These are phyloP conservation scores for Proisotoma minuta DNA, from an alignment of 2,888 invertebrate genomes.

Conservation along the genomic window DNA sequence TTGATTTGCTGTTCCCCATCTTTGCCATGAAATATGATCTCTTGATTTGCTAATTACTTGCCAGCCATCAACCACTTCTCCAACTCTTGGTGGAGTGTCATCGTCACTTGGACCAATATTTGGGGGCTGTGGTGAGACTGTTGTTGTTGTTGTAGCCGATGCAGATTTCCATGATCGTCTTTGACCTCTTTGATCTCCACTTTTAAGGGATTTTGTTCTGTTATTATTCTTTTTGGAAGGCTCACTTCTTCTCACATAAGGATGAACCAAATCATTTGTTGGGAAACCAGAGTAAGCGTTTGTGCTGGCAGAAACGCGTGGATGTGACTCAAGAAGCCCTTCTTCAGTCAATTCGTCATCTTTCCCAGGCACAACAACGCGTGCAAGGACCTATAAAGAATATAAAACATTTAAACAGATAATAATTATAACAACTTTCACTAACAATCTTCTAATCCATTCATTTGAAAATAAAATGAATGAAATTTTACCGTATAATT, in stretches of 20 bases:
- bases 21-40: conserved; percentile 19
- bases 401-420: background rate
- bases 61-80: conserved; percentile 19
- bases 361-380: background rate
- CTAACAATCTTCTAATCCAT: no score
- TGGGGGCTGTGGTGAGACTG: background rate
- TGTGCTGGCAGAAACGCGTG: background rate
- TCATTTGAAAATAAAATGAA: no score
- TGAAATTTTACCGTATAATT: conserved; percentile 12
- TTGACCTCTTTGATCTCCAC: background rate
- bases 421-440: no score
- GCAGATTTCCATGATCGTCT: background rate
- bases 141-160: background rate
- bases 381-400: conserved; percentile 1
- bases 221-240: background rate
- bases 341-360: conserved; percentile 6
- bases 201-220: background rate
- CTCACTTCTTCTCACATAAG: background rate
- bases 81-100: conserved; percentile 7
- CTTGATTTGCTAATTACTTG: conserved; percentile 10
- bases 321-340: background rate
- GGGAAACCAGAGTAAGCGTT: background rate
- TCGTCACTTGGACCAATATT: background rate
- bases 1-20: background rate
- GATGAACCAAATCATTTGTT: conserved; percentile 7